These are phyloP conservation scores for Aphis craccivora DNA, from an alignment of 1,140 invertebrate genomes.

Conservation along the genomic window DNA sequence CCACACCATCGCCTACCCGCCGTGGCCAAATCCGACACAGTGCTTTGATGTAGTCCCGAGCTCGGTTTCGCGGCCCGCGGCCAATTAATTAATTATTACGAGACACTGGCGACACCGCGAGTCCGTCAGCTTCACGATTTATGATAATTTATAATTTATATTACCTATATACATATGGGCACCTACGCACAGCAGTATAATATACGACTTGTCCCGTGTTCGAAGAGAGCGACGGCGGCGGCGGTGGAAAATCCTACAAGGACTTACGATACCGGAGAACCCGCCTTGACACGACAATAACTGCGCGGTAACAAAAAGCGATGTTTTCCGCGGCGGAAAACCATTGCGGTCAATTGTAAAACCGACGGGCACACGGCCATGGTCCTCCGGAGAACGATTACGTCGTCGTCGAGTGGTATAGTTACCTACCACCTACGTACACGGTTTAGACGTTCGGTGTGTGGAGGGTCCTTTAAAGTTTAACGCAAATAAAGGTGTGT, in stretches of 20 bases:
- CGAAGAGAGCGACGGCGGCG: no score
- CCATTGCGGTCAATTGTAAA: not conserved
- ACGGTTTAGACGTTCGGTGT: not conserved
- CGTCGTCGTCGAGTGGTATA: not conserved
- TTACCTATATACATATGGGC: no score
- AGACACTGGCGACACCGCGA: not conserved
- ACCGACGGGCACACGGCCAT: not conserved
- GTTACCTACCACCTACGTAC: not conserved
- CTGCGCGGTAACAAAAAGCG: not conserved
- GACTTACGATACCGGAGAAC: not conserved
- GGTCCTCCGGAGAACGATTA: constrained; percentile 10
- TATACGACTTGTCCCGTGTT: not conserved
- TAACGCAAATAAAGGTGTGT: constrained; percentile 4
- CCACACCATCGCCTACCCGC: no score
- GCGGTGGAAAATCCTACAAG: not conserved
- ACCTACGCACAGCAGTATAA: not conserved
- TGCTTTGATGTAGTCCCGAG: not conserved
- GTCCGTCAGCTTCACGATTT: not conserved
- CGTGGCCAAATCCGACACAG: not conserved
- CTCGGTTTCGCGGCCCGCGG: not conserved
- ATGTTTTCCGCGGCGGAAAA: not conserved
- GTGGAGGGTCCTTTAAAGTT: not conserved
- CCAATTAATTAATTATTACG: not conserved
- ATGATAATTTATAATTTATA: not conserved
- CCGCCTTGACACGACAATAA: no score